These are phyloP conservation scores for Eilema caniola DNA, from an alignment of 2,888 invertebrate species.

Conservation along the genomic window DNA sequence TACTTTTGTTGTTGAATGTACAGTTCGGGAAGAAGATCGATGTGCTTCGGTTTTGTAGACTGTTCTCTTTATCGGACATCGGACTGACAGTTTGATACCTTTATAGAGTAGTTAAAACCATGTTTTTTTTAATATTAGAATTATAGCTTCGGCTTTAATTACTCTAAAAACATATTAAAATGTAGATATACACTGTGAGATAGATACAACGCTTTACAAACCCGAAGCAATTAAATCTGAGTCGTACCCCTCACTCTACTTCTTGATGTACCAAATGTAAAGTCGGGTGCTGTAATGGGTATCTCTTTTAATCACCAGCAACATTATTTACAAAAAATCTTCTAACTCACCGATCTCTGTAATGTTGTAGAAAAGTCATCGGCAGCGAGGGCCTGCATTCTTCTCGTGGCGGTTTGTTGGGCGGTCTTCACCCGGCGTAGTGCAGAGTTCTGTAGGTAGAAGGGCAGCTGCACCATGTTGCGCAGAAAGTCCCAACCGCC, in stretches of 20 bases:
- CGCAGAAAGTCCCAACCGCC: constrained; percentile 97
- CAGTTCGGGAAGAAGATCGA: neutral
- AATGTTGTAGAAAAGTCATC: constrained; percentile 86
- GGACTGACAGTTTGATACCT: no score
- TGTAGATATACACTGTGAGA: no score
- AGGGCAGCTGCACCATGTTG: constrained; percentile 98
- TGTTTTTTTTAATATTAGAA: neutral
- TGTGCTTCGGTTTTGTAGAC: neutral
- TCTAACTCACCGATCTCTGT: constrained; percentile 80
- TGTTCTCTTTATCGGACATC: neutral
- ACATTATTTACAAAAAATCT: neutral
- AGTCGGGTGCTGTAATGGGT: no score
- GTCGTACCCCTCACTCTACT: no score
- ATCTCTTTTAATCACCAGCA: no score
- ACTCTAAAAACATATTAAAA: no score
- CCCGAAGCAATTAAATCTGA: neutral
- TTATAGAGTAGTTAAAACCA: neutral
- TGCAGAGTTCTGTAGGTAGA: constrained; percentile 99
- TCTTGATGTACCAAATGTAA: no score
- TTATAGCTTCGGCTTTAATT: no score
- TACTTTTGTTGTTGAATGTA: no score
- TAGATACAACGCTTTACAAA: neutral
- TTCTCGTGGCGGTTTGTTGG: constrained; percentile 90
- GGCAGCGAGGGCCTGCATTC: constrained; percentile 80
- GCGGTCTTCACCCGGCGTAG: constrained; percentile 95